Evolutionary conservation across 2,888 invertebrate genomes (phyloP).

Genomic region (Caenorhabditis becei): DNA sequence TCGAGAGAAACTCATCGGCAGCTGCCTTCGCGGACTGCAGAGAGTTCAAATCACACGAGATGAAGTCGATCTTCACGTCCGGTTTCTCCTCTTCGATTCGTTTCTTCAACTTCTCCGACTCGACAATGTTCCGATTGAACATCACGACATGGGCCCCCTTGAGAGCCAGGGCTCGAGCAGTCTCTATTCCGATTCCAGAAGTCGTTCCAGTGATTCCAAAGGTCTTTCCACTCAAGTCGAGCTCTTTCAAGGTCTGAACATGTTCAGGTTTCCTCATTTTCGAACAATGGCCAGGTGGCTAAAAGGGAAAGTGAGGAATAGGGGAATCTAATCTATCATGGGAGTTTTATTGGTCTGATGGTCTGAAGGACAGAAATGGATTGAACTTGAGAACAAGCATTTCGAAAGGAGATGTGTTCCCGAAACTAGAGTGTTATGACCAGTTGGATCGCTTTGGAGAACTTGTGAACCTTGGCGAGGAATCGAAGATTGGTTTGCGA

Average conservation of each 20-base stretch:
- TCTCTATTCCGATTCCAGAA: constrained; percentile 74
- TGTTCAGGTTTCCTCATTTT: too few relatives aligned
- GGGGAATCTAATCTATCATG: too few relatives aligned
- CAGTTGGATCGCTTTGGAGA: too few relatives aligned
- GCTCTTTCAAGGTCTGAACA: constrained; percentile 67
- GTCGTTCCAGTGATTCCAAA: constrained; percentile 76
- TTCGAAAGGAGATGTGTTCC: too few relatives aligned
- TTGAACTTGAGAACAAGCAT: too few relatives aligned
- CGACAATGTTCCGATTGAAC: constrained; percentile 87
- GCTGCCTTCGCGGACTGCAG: constrained; percentile 83
- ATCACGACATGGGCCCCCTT: constrained; percentile 88
- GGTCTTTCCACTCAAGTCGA: constrained; percentile 74
- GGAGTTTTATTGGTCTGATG: too few relatives aligned
- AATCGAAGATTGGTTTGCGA: too few relatives aligned
- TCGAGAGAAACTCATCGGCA: constrained; percentile 82
- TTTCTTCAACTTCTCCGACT: constrained; percentile 87
- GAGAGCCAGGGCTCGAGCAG: constrained; percentile 72
- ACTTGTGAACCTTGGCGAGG: too few relatives aligned
- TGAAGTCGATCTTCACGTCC: constrained; percentile 80
- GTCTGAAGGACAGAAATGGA: not conserved
- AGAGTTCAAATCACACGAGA: constrained; percentile 82
- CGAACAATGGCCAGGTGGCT: not conserved
- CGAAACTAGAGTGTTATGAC: too few relatives aligned
- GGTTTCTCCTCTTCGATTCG: constrained; percentile 84
- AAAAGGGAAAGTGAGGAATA: too few relatives aligned